Base-by-base conservation (phyloP, 2,888 invertebrate genomes). In the Sarcophaga variegata region DNA sequence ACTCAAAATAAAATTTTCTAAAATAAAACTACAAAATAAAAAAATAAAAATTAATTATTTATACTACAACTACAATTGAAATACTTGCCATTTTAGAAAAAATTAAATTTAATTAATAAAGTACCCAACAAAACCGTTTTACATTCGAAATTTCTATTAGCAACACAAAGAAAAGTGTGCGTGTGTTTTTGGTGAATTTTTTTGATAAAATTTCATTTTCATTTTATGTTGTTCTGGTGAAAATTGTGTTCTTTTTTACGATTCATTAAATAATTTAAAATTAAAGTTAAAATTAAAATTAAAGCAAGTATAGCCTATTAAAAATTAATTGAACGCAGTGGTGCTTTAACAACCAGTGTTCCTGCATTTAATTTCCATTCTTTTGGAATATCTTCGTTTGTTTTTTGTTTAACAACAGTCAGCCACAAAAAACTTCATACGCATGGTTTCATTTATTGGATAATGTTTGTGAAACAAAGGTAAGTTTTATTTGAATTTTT, bases 401-500 rank as follows among this genome's bases (percentile, higher is more conserved):
- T 25, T 54, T 45, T 79, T 72, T 62, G 63, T 14, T 49, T 10
- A 82, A 72, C 66, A 82, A 54, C 82, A 87, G 14, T 14, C 11
- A 54, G 8, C 2, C 2, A 54, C 14, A 14, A 54, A 84, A 84
- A 70, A 83, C 59, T 60, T 67, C 66, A 89, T 89, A 62, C 88
- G 89, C 89, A 90, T 90, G 90, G 87, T 88, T 90, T 89, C 90
- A 88, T 89, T 89, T 89, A 89, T 90, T 90, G 90, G 91, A 92
- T 90, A 90, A 92, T 92, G 92, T 89, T 89, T 89, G 91, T 89
- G 87, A 90, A 90, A 90, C 89, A 90, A 90, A 92, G 92, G 92
- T 92, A 75, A 92, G 92, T 91, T 0, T 37, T 37, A 6, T 37
- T 14, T 0, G 45, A 20, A 37, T 14, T 27, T 66, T 25, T 37